Evolutionary conservation across 2,113 vertebrate genomes (phyloP), one percentile per base, ranked within the genome.

Genomic region (Calypte anna): DNA sequence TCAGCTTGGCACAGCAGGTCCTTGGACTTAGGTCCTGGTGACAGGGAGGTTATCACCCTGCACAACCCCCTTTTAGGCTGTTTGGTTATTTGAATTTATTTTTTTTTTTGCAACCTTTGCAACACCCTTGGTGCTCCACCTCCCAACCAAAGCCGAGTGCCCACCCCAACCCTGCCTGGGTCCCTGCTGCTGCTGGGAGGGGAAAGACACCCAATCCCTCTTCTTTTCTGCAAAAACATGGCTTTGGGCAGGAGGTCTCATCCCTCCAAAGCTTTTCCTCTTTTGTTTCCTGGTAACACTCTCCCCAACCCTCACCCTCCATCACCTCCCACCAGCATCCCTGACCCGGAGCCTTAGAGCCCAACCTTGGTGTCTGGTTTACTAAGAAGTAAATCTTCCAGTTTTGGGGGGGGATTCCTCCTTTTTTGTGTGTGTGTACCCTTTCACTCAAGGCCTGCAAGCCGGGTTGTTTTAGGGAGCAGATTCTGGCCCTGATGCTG

Each of bases 301-400:
- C 50, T 31, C 36, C 63, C 54, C 79, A 22, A 4, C 1, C 4
- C 57, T 61, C 72, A 10, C n/a, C 55, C 72, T 43, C 1, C 23
- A 0, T 2, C 81, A 16, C 14, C 74, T 63, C 57, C 0, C 0
- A 23, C 64, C 7, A 0, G 44, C 78, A 48, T 73, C 80, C 59
- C 86, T 78, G 63, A 66, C 46, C 50, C 1, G 0, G 36, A 77
- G 72, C 5, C 0, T n/a, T 77, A 75, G 68, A 84, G 33, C 20
- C 57, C 10, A 76, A 57, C 21, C 18, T 33, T 36, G 5, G 43
- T 13, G 4, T 55, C 70, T 63, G 13, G 57, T 93, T 82, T 31
- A 44, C 67, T 79, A 8, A 64, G 74, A 48, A 96, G 67, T 88
- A 22, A 83, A 66, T 54, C 31, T 66, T 53, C 38, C 11, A 40